Percentiles rank a stretch among this genome's conserved stretches.
These are phyloP conservation scores for Mesaphorura yosii DNA, from an alignment of 1,140 invertebrate species.

Conservation along the genomic window DNA sequence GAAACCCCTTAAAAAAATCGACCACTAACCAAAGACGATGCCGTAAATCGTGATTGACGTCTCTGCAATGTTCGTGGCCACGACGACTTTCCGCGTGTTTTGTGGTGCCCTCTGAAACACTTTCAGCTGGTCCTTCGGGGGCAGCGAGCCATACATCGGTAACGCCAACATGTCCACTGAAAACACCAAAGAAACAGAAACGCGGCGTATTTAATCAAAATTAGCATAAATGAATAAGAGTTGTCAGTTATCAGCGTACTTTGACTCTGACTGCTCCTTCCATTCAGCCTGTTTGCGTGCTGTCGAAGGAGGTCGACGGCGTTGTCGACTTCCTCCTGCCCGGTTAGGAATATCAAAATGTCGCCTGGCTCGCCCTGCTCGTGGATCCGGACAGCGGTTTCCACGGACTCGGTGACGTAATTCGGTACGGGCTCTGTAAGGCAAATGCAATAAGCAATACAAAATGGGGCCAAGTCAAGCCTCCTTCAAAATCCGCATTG, in stretches of 20 bases:
- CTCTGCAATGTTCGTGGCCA: slow-evolving; percentile 96
- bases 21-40: slow-evolving; percentile 66
- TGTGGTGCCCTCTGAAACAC: slow-evolving; percentile 68
- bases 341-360: slow-evolving; percentile 86
- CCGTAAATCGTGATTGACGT: slow-evolving; percentile 86
- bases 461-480: too few species aligned
- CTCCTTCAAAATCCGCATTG: neutral
- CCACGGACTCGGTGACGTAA: slow-evolving; percentile 76
- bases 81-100: slow-evolving; percentile 73
- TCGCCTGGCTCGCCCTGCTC: slow-evolving; percentile 67
- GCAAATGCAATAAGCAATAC: neutral
- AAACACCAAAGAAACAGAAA: too few species aligned
- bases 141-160: slow-evolving; percentile 84
- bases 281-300: slow-evolving; percentile 41
- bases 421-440: slow-evolving; percentile 71
- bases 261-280: slow-evolving; percentile 28
- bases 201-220: too few species aligned
- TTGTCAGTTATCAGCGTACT: too few species aligned
- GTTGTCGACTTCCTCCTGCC: slow-evolving; percentile 78
- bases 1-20: slow-evolving; percentile 4
- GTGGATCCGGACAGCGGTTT: slow-evolving; percentile 83
- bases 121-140: slow-evolving; percentile 70
- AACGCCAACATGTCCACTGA: slow-evolving; percentile 61
- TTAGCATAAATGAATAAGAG: too few species aligned
- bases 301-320: slow-evolving; percentile 55